Evolutionary conservation across 2,797 vertebrate species (phyloP).

Genomic region (Kryptopterus vitreolus): DNA sequence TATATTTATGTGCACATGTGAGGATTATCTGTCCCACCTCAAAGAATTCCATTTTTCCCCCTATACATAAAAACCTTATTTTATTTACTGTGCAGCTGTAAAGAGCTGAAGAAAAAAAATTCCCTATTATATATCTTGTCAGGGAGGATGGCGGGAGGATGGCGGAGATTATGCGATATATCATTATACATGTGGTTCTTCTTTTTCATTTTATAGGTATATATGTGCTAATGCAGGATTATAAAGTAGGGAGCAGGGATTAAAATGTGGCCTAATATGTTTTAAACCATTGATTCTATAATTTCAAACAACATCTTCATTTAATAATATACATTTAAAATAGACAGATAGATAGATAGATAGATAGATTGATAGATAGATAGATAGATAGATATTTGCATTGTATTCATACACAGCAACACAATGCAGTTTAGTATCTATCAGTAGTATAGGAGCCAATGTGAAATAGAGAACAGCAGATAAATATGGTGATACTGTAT

Average conservation of each 20-base stretch:
- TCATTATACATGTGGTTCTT: conserved; percentile 38
- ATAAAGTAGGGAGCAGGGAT: background rate
- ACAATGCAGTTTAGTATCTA: too few relatives aligned
- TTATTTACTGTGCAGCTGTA: background rate
- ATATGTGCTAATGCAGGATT: conserved; percentile 31
- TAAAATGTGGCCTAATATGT: too few relatives aligned
- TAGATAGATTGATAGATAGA: too few relatives aligned
- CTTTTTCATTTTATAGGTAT: conserved; percentile 24
- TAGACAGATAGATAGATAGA: too few relatives aligned
- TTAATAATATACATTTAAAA: too few relatives aligned
- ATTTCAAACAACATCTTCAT: too few relatives aligned
- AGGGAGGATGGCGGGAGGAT: conserved; percentile 11
- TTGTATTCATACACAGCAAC: too few relatives aligned
- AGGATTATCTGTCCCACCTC: conserved; percentile 29
- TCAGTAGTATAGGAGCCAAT: too few relatives aligned
- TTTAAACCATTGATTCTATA: too few relatives aligned
- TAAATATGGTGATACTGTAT: too few relatives aligned
- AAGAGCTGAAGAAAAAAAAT: conserved; percentile 13
- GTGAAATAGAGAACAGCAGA: too few relatives aligned
- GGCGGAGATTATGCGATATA: conserved; percentile 33
- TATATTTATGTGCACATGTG: conserved; percentile 5
- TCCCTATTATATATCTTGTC: conserved; percentile 30
- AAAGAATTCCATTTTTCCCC: conserved; percentile 30
- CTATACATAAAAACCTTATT: background rate
- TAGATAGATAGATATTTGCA: too few relatives aligned